Base-by-base conservation (phyloP, 37 sponge, comb jelly and placozoan genomes). In the Axinella damicornis region DNA sequence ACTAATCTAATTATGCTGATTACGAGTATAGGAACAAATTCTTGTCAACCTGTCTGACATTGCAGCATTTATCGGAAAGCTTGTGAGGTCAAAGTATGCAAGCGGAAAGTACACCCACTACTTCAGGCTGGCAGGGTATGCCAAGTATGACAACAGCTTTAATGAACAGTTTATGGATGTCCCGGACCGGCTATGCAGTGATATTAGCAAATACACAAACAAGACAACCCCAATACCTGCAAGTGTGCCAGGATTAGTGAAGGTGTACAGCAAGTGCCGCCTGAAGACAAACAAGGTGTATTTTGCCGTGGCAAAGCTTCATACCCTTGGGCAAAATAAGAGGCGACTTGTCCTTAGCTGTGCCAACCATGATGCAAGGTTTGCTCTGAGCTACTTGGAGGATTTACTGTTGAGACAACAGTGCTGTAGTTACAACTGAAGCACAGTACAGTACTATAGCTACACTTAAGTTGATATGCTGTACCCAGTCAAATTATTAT, bases 21-120 rank as follows among this genome's bases (percentile, higher is more conserved):
- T n/a, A n/a, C n/a, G n/a, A n/a, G n/a, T n/a, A n/a, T n/a, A n/a
- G n/a, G n/a, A n/a, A n/a, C n/a, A n/a, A n/a, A n/a, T n/a, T n/a
- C n/a, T n/a, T n/a, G n/a, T n/a, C n/a, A n/a, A n/a, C n/a, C n/a
- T 30, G 21, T 76, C 31, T 46, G 22, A 46, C 32, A 12, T 69
- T 82, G 2, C 65, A 83, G 84, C 64, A 20, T 74, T 83, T 28
- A 16, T 58, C 65, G 84, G 75, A 5, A 61, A 62, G 36, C 46
- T 83, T 19, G 16, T 61, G 34, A 19, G 33, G 0, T 74, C 75
- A 4, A 57, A 2, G 57, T 57, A 58, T 32, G 41, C 24, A 0
- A 14, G 30, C 24, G n/a, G 54, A 21, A 53, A n/a, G 27, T 77
- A 77, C 71, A 62, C n/a, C 30, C 56, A 85, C 69, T 73, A 76